Evolutionary conservation across 2,797 vertebrate genomes (phyloP).

Genomic region (Sebastes wilsoni): DNA sequence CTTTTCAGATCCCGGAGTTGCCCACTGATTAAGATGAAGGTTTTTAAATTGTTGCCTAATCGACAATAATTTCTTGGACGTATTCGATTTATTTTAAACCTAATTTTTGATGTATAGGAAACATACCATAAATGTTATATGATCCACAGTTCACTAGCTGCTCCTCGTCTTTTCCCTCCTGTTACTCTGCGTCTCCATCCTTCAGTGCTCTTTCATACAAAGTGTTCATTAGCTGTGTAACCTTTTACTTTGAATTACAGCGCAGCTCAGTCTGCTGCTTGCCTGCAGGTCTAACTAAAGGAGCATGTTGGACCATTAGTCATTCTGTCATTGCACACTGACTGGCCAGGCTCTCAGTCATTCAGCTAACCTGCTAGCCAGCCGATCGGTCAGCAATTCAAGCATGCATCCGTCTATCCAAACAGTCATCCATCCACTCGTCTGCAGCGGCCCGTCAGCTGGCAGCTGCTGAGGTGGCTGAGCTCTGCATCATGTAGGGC

Average conservation of each 20-base stretch:
- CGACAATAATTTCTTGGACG: not conserved
- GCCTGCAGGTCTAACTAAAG: constrained; percentile 32
- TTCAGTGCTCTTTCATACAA: constrained; percentile 5
- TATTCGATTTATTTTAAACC: not conserved
- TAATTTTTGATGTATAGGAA: not conserved
- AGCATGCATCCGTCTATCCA: not conserved
- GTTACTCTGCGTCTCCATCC: not conserved
- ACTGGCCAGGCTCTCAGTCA: constrained; percentile 18
- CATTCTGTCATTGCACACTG: constrained; percentile 23
- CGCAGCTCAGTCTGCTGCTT: constrained; percentile 7
- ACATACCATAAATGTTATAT: not conserved
- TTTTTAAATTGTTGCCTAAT: not conserved
- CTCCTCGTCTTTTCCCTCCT: not conserved
- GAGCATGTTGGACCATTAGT: constrained; percentile 27
- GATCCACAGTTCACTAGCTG: not conserved
- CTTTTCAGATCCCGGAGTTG: too few relatives aligned
- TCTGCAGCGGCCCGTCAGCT: not conserved
- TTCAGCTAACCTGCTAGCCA: not conserved
- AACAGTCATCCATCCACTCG: not conserved
- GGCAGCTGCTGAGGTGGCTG: constrained; percentile 1
- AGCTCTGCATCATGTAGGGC: not conserved
- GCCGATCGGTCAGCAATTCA: constrained; percentile 22
- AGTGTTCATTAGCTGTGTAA: constrained; percentile 43
- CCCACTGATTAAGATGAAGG: not conserved
- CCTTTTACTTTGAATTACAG: constrained; percentile 61